A percentile compares a stretch with the other conserved stretches of the same genome.
phyloP scores from a whole-genome alignment of 2,797 vertebrate genomes.

The Eulemur rubriventer region DNA sequence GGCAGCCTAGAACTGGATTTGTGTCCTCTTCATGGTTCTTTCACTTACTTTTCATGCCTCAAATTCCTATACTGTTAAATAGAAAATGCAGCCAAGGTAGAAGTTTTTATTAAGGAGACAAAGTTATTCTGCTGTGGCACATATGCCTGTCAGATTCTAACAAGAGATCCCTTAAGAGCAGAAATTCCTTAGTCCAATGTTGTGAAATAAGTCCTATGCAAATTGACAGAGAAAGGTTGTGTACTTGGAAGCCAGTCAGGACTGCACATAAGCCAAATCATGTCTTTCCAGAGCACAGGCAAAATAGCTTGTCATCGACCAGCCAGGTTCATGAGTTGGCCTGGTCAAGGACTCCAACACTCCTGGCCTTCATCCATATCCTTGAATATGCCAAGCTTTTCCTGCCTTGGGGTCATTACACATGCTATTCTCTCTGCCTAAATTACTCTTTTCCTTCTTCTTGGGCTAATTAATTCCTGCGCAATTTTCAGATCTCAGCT shows the following conservation, averaged over 20 bases:
- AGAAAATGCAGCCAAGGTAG: background rate
- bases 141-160: background rate
- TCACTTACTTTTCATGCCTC: background rate
- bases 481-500: background rate
- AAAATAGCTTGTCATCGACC: background rate
- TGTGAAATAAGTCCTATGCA: background rate
- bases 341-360: background rate
- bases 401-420: background rate
- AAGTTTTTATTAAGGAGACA: background rate
- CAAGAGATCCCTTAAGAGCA: background rate
- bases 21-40: background rate
- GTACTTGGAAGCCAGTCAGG: constrained; percentile 4
- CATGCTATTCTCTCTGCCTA: background rate
- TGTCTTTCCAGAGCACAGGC: background rate
- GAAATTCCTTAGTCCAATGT: background rate
- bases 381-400: constrained; percentile 3
- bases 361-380: background rate
- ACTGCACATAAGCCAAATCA: background rate
- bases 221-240: background rate
- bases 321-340: background rate
- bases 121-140: background rate
- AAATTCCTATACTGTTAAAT: background rate
- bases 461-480: constrained; percentile 35
- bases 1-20: background rate
- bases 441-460: constrained; percentile 9